A percentile compares a stretch with the other conserved stretches of the same genome.
These are phyloP conservation scores for Actias luna DNA, from an alignment of 2,888 invertebrate genomes.

Conservation along the genomic window DNA sequence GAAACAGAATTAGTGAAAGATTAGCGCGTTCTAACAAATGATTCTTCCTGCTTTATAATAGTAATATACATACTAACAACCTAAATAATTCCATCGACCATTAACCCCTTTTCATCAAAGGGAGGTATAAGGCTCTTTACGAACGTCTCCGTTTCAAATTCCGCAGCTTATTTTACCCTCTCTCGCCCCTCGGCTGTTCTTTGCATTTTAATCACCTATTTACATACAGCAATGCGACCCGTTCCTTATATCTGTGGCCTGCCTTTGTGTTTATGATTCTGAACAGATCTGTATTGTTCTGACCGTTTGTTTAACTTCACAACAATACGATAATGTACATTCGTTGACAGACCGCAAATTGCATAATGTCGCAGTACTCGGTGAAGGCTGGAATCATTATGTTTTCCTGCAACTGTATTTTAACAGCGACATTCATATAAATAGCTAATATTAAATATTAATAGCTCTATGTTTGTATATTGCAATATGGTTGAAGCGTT, in stretches of 20 bases:
- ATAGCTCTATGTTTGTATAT: neutral
- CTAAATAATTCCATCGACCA: neutral
- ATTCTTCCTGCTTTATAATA: too few relatives aligned
- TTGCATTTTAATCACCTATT: slow-evolving; percentile 22
- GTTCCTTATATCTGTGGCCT: neutral
- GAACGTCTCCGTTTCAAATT: neutral
- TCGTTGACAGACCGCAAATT: neutral
- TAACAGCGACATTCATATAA: neutral
- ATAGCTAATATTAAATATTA: neutral
- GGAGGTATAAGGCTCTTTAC: neutral
- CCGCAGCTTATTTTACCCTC: neutral
- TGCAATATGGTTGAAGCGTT: too few relatives aligned
- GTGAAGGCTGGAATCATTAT: slow-evolving; percentile 5
- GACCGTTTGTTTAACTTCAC: slow-evolving; percentile 1
- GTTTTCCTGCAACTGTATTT: slow-evolving; percentile 4
- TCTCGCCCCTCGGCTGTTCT: neutral
- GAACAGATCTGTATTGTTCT: slow-evolving; percentile 6
- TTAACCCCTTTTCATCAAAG: neutral
- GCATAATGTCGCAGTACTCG: slow-evolving; percentile 9
- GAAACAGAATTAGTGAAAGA: too few relatives aligned
- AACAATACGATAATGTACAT: slow-evolving; percentile 2
- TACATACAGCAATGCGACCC: neutral
- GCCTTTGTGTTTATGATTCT: neutral
- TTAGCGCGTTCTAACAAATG: too few relatives aligned
- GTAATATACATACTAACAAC: too few relatives aligned